Evolutionary conservation across 2,888 invertebrate genomes (phyloP).

Genomic region (Macrosiphum euphorbiae): DNA sequence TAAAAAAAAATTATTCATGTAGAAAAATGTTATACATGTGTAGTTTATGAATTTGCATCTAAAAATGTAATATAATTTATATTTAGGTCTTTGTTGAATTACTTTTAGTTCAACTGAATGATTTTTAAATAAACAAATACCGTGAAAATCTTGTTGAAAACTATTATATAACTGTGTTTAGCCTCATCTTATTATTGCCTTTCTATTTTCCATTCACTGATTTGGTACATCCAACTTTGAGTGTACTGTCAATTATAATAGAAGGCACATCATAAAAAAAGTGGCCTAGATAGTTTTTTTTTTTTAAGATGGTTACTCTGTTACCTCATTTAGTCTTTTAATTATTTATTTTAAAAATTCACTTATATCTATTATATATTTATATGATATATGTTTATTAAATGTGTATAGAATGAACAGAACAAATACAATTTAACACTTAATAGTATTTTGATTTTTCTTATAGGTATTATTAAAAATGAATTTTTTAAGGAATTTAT

Average conservation of each 20-base stretch:
- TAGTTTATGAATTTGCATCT: neutral
- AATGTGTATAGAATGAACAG: neutral
- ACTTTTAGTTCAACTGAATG: neutral
- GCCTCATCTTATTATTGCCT: constrained; percentile 61
- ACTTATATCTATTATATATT: neutral
- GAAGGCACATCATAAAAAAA: constrained; percentile 42
- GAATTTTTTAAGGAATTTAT: constrained; percentile 32
- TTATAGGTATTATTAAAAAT: neutral
- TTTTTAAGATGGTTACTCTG: constrained; percentile 30
- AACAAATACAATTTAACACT: neutral
- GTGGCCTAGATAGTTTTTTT: constrained; percentile 55
- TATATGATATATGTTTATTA: neutral
- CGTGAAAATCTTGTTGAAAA: constrained; percentile 54
- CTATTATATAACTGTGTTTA: constrained; percentile 60
- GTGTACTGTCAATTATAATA: constrained; percentile 55
- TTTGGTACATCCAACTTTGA: constrained; percentile 63
- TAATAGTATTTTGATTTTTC: neutral
- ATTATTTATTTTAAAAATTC: constrained; percentile 7
- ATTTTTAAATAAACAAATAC: constrained; percentile 40
- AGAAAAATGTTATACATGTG: neutral
- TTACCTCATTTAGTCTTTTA: constrained; percentile 39
- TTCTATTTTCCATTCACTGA: constrained; percentile 64
- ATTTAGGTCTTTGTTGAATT: constrained; percentile 21
- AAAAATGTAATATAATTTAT: neutral
- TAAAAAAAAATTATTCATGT: neutral